Evolutionary conservation across 1,140 invertebrate genomes (phyloP).

Genomic region (Polyergus mexicanus): DNA sequence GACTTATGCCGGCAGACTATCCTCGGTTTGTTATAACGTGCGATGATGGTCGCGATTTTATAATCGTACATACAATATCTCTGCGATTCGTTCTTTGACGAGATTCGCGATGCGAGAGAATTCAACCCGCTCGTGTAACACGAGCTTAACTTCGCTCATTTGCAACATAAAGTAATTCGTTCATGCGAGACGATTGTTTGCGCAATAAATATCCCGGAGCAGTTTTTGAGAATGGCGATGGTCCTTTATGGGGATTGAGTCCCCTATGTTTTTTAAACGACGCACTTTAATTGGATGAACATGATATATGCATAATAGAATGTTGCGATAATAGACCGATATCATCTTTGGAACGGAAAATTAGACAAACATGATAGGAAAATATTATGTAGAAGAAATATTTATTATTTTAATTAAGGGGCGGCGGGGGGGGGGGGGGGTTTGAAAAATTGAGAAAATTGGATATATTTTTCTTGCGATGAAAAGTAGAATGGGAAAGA

Average conservation of each 20-base stretch:
- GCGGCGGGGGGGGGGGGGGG: no score
- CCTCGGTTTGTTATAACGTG: slow-evolving; percentile 11
- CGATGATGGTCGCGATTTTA: slow-evolving; percentile 31
- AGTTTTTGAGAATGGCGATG: slow-evolving; percentile 17
- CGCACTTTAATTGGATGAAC: slow-evolving; percentile 23
- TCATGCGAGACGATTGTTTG: slow-evolving; percentile 41
- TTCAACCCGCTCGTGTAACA: slow-evolving; percentile 15
- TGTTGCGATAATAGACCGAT: neutral
- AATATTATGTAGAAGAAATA: neutral
- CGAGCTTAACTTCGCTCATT: slow-evolving; percentile 15
- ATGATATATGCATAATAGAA: slow-evolving; percentile 2
- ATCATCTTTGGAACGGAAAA: slow-evolving; percentile 9
- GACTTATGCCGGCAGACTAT: slow-evolving; percentile 16
- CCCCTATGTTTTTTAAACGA: slow-evolving; percentile 36
- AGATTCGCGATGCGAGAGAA: slow-evolving; percentile 17
- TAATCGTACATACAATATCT: slow-evolving; percentile 10
- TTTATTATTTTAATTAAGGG: neutral
- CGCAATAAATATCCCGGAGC: slow-evolving; percentile 28
- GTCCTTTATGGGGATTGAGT: neutral
- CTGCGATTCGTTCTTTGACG: neutral
- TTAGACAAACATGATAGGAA: neutral
- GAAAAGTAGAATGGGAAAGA: neutral
- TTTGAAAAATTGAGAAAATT: neutral
- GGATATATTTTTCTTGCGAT: neutral
- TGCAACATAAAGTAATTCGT: slow-evolving; percentile 8